A percentile compares a stretch with the other conserved stretches of the same genome.
phyloP scores from a whole-genome alignment of 2,113 vertebrate species.

The Pseudonaja textilis region DNA sequence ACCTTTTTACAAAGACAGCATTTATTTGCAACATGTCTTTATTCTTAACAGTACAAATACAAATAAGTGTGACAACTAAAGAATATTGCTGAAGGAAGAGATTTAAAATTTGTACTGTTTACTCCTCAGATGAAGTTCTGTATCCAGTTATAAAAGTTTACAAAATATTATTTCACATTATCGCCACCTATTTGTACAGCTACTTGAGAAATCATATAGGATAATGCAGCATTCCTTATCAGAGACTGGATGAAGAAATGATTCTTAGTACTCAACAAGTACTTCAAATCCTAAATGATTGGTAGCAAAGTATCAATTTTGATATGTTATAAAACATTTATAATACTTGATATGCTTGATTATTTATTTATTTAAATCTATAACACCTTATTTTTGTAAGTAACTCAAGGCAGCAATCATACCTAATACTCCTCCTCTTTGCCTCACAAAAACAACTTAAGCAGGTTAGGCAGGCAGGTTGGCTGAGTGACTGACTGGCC shows the following conservation, averaged over 20 bases:
- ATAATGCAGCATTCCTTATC: not conserved
- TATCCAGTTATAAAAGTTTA: not conserved
- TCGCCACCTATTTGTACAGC: not conserved
- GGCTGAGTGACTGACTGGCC: not conserved
- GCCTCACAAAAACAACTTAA: not conserved
- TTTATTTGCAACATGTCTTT: not conserved
- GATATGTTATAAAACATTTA: not conserved
- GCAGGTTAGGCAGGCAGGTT: not conserved
- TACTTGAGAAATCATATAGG: not conserved
- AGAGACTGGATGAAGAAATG: not conserved
- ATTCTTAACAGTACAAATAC: not conserved
- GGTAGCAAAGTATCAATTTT: not conserved
- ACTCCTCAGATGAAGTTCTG: not conserved
- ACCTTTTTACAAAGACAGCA: slow-evolving; percentile 18
- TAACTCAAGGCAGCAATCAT: not conserved
- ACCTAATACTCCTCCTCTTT: not conserved
- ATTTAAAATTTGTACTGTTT: not conserved
- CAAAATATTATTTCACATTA: not conserved
- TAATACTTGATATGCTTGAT: not conserved
- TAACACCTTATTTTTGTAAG: not conserved
- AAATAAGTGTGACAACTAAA: not conserved
- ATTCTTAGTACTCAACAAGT: not conserved
- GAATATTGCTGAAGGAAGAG: not conserved
- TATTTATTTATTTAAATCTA: not conserved
- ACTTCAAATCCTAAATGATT: not conserved